These are phyloP conservation scores for Tyrannus savana DNA, from an alignment of 2,113 vertebrate genomes.

Conservation along the genomic window DNA sequence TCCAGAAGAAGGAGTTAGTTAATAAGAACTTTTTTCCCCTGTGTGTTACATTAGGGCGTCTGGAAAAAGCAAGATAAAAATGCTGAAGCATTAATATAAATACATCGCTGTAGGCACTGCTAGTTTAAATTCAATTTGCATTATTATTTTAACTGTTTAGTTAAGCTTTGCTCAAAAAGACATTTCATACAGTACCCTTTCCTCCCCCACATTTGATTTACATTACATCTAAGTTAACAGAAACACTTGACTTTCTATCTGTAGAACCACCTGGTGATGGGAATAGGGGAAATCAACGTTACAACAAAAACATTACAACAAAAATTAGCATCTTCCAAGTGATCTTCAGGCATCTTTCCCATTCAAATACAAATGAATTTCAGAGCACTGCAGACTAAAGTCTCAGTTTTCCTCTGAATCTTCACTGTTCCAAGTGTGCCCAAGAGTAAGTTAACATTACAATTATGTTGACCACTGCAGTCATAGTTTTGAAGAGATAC, in stretches of 20 bases:
- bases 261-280: neutral
- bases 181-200: neutral
- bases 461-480: neutral
- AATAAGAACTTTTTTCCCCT: neutral
- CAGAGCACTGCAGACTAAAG: neutral
- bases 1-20: conserved; percentile 26
- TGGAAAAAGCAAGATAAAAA: neutral
- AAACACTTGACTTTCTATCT: neutral
- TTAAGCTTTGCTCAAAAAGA: neutral
- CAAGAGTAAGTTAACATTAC: neutral
- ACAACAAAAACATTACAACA: neutral
- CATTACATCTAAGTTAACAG: neutral
- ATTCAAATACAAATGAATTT: neutral
- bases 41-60: neutral
- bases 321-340: neutral
- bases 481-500: neutral
- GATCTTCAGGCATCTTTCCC: neutral
- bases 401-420: neutral
- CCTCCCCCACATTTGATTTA: neutral
- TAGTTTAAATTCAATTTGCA: neutral
- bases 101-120: neutral
- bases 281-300: neutral
- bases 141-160: neutral
- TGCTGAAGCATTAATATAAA: conserved; percentile 11
- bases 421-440: neutral